Evolutionary conservation across 2,113 vertebrate genomes (phyloP).

Genomic region (Bos indicus): DNA sequence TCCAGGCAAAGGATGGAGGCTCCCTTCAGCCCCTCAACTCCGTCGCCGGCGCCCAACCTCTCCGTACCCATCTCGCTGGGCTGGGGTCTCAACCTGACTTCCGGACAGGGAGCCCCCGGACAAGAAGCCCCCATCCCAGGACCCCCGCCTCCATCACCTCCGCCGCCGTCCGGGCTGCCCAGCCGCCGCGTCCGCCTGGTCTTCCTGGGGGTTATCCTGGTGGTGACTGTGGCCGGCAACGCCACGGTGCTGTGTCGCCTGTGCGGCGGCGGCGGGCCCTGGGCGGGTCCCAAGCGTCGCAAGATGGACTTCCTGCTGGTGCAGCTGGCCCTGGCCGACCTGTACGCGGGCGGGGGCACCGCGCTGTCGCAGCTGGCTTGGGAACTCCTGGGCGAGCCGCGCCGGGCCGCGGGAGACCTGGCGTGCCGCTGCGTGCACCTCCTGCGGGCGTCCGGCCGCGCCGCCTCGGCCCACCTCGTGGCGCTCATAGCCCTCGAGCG

Average conservation of each 20-base stretch:
- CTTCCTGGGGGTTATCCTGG: conserved; percentile 56
- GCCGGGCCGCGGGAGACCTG: conserved; percentile 48
- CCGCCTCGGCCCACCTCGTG: conserved; percentile 76
- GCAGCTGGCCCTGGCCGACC: conserved; percentile 78
- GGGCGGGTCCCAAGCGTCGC: conserved; percentile 63
- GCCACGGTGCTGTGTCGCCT: conserved; percentile 65
- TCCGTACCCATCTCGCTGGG: conserved; percentile 26
- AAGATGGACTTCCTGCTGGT: conserved; percentile 78
- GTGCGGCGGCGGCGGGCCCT: conserved; percentile 44
- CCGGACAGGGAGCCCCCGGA: background rate
- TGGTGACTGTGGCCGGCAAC: conserved; percentile 74
- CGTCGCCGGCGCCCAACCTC: conserved; percentile 31
- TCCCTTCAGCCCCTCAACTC: background rate
- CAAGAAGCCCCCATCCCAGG: background rate
- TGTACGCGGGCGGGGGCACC: conserved; percentile 71
- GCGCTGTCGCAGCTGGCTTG: conserved; percentile 70
- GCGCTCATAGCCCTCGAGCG: conserved; percentile 77
- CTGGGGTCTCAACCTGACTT: conserved; percentile 61
- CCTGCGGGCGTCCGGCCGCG: conserved; percentile 71
- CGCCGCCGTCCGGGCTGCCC: background rate
- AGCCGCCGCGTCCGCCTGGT: conserved; percentile 30
- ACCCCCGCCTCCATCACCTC: background rate
- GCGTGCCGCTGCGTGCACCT: conserved; percentile 72
- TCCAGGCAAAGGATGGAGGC: conserved; percentile 61
- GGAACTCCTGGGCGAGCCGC: conserved; percentile 49